A percentile compares a stretch with the other conserved stretches of the same genome.
Evolutionary conservation across 2,888 invertebrate species (phyloP).

Genomic region (Bembecia ichneumoniformis): DNA sequence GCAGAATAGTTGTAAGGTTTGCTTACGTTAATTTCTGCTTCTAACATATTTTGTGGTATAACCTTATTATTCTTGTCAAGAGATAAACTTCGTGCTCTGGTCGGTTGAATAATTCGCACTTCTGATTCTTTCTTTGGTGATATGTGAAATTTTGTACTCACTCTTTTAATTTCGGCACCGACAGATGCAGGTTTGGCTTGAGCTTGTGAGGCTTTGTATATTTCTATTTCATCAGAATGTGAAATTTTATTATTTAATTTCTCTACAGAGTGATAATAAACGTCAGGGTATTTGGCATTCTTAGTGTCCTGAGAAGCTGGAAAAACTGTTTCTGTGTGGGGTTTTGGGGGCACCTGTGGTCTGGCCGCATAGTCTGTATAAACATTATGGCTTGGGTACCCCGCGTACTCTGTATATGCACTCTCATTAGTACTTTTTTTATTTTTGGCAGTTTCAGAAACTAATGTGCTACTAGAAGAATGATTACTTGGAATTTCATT

Average conservation of each 20-base stretch:
- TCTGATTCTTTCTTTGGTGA: slow-evolving; percentile 66
- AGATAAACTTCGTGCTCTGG: slow-evolving; percentile 54
- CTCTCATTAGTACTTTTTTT: not conserved
- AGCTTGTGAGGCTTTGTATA: slow-evolving; percentile 42
- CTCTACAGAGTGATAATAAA: slow-evolving; percentile 61
- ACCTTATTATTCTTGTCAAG: slow-evolving; percentile 31
- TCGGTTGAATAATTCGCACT: slow-evolving; percentile 57
- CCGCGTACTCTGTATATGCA: not conserved
- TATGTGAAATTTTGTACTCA: slow-evolving; percentile 57
- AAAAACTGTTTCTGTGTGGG: slow-evolving; percentile 26
- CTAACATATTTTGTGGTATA: not conserved
- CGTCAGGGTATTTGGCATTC: slow-evolving; percentile 37
- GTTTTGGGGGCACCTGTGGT: slow-evolving; percentile 29
- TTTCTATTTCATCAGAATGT: slow-evolving; percentile 42
- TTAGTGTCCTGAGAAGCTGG: slow-evolving; percentile 12
- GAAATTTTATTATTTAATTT: slow-evolving; percentile 43
- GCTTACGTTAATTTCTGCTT: slow-evolving; percentile 10
- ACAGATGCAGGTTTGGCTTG: slow-evolving; percentile 47
- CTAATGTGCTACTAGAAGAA: slow-evolving; percentile 56
- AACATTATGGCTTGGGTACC: not conserved
- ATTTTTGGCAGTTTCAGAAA: slow-evolving; percentile 38
- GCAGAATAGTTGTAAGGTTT: slow-evolving; percentile 62
- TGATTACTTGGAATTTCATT: slow-evolving; percentile 35
- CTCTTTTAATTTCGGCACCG: slow-evolving; percentile 62
- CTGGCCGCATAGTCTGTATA: slow-evolving; percentile 21